Conservation (phyloP, 1,140 invertebrate species). For the Dendroctonus ponderosae region DNA sequence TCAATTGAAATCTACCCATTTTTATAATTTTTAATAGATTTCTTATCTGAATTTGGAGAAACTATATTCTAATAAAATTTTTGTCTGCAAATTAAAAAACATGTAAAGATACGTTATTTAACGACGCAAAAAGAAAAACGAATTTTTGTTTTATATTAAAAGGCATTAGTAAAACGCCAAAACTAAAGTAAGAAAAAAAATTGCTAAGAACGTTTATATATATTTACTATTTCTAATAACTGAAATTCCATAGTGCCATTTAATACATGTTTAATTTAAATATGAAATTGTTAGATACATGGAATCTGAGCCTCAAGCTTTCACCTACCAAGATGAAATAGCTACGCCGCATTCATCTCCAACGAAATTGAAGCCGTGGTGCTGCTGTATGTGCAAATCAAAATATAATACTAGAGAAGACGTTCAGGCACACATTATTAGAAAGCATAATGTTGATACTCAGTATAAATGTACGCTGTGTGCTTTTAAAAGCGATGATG, state of each 20-base stretch:
- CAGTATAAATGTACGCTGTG: conserved; percentile 69
- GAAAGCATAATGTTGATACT: conserved; percentile 60
- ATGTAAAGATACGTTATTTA: too few relatives aligned
- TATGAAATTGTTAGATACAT: conserved; percentile 51
- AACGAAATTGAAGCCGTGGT: conserved; percentile 64
- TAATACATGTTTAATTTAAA: background rate
- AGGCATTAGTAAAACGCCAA: too few relatives aligned
- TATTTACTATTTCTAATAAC: conserved; percentile 39
- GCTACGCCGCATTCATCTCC: conserved; percentile 21
- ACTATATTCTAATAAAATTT: too few relatives aligned
- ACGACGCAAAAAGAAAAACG: too few relatives aligned
- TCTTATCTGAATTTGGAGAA: too few relatives aligned
- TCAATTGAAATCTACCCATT: too few relatives aligned
- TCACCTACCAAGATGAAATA: too few relatives aligned
- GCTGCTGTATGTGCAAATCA: conserved; percentile 66
- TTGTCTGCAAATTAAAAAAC: too few relatives aligned
- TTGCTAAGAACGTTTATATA: too few relatives aligned
- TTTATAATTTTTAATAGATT: too few relatives aligned
- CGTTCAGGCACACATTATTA: conserved; percentile 58
- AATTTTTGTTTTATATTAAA: too few relatives aligned
- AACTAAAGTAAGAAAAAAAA: too few relatives aligned
- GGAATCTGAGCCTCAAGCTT: conserved; percentile 48
- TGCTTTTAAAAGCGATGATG: conserved; percentile 57
- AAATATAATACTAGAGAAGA: conserved; percentile 60
- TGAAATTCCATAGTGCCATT: background rate